Base-by-base conservation (phyloP, 2,113 vertebrate genomes). In the Thermophis baileyi region DNA sequence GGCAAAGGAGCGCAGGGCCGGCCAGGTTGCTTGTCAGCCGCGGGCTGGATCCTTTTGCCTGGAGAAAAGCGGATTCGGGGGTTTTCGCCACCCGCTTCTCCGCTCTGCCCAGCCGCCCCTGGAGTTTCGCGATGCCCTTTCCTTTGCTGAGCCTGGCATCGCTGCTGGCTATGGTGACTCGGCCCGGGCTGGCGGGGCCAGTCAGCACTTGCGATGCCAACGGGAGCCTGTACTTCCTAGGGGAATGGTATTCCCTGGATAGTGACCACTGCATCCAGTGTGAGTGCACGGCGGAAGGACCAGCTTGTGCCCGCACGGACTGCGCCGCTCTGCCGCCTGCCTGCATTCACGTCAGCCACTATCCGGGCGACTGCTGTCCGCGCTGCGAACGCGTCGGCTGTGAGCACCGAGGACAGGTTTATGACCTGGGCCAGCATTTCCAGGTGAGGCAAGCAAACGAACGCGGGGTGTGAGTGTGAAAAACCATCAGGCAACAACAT, bases 311-410 rank as follows among this genome's bases (percentile, higher is more conserved):
- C 88, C 96, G 97, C 93, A 98, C 98, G 0, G 98, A 98, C 94
- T 98, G 98, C 97, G 97, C 97, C 85, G 96, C 97, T 14, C 97
- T 98, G 22, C 98, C 98, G 30, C 97, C 98, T 2, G 98, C 98
- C 1, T 98, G 98, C 96, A 98, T 98, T 96, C 98, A 98, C 60
- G 98, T 98, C 87, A 98, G 98, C 97, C 98, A 98, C 96, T 98
- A 98, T 96, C 98, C 98, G 92, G 98, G 96, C 40, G 98, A 98
- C 97, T 98, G 98, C 97, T 98, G 98, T 94, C 97, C 98, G 20
- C 95, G 98, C 88, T 98, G 98, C 94, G 98, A 98, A 97, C 98
- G 96, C 95, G 98, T 98, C 93, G 98, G 98, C 85, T 98, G 98
- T 50, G 98, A 98, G 94, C 97, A 98, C 97, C 96, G 98, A 1